These are phyloP conservation scores for Xyrauchen texanus DNA, from an alignment of 2,113 vertebrate genomes.

Conservation along the genomic window DNA sequence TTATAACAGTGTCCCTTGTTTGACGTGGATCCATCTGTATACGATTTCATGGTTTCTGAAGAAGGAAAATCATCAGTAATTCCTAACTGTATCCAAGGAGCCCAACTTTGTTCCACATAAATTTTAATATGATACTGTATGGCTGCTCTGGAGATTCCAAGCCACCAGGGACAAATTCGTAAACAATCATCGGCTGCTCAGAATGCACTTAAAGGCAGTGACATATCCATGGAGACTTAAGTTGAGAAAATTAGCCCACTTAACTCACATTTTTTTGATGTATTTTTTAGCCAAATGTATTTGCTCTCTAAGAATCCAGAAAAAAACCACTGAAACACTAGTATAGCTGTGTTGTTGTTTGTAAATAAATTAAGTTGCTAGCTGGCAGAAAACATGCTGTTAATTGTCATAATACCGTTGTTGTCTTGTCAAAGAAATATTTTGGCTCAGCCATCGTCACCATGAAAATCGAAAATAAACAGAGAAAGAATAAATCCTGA, in stretches of 20 bases:
- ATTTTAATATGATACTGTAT: constrained; percentile 24
- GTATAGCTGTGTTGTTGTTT: too few species aligned
- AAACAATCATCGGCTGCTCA: constrained; percentile 27
- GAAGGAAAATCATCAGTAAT: constrained; percentile 6
- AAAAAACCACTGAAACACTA: too few species aligned
- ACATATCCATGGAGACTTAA: constrained; percentile 33
- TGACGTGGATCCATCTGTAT: not conserved
- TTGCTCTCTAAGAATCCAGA: too few species aligned
- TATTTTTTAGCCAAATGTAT: too few species aligned
- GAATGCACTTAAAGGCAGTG: constrained; percentile 1
- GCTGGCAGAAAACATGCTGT: too few species aligned
- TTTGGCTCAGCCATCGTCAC: not conserved
- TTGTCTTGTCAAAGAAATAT: constrained; percentile 1
- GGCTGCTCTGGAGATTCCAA: constrained; percentile 1
- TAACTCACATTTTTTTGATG: not conserved
- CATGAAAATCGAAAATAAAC: constrained; percentile 10
- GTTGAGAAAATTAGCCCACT: not conserved
- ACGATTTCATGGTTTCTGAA: not conserved
- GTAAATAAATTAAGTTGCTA: too few species aligned
- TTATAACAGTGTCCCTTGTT: constrained; percentile 4
- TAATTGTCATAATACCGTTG: not conserved
- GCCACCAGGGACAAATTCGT: constrained; percentile 31
- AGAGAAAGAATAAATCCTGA: constrained; percentile 32
- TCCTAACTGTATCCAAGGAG: constrained; percentile 22
- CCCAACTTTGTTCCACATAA: constrained; percentile 15